phyloP scores from a whole-genome alignment of 2,113 vertebrate genomes.

The Carlito syrichta region DNA sequence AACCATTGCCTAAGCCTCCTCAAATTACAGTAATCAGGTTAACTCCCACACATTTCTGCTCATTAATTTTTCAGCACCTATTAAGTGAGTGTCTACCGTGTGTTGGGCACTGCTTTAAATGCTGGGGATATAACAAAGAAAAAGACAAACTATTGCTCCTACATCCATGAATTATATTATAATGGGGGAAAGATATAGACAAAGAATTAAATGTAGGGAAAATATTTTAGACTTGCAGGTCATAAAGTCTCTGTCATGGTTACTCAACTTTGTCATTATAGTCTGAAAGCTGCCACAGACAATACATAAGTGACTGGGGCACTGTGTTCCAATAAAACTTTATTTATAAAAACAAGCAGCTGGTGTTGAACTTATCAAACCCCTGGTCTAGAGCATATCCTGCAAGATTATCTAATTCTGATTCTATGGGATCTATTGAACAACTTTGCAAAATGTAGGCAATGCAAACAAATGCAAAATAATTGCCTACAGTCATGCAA shows the following conservation, averaged over 20 bases:
- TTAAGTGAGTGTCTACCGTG: neutral
- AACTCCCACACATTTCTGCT: neutral
- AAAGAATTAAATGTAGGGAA: neutral
- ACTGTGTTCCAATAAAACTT: neutral
- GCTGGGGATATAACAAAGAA: neutral
- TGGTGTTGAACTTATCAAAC: neutral
- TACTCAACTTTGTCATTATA: neutral
- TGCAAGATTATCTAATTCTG: neutral
- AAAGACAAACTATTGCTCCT: neutral
- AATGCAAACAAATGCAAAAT: neutral
- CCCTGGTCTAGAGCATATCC: neutral
- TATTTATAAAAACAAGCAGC: neutral
- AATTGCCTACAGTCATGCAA: neutral
- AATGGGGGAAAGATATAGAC: neutral
- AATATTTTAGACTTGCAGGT: neutral
- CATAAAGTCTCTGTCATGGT: neutral
- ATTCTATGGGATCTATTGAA: neutral
- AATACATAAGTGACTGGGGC: neutral
- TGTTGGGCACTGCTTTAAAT: neutral
- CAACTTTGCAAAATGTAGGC: neutral
- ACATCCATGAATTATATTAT: neutral
- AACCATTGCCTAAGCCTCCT: neutral
- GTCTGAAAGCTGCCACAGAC: neutral
- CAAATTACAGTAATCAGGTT: neutral
- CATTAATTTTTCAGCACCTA: neutral